A percentile compares a stretch with the other conserved stretches of the same genome.
phyloP scores from a whole-genome alignment of 1,140 invertebrate species.

The Drosophila tristis region DNA sequence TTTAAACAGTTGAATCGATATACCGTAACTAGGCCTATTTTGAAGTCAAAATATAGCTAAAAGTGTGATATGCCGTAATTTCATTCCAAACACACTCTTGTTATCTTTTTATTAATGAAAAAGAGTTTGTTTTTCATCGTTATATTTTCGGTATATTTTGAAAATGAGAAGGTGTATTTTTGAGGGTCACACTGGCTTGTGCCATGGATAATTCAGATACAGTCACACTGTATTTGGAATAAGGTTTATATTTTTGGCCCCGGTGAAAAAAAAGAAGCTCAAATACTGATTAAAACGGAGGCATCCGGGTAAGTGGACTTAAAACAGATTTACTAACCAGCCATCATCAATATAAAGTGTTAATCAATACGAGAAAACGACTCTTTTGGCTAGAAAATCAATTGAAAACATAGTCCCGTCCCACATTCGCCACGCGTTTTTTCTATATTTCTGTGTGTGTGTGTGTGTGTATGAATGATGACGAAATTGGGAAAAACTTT shows the following conservation, averaged over 20 bases:
- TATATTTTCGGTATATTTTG: too few species aligned
- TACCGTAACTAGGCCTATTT: too few species aligned
- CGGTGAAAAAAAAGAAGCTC: slow-evolving; percentile 50
- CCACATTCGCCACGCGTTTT: slow-evolving; percentile 66
- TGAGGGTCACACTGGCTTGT: not conserved
- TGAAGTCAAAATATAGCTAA: too few species aligned
- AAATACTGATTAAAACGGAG: slow-evolving; percentile 76
- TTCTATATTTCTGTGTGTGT: slow-evolving; percentile 34
- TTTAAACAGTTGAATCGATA: too few species aligned
- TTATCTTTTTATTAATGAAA: too few species aligned
- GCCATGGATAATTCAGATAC: slow-evolving; percentile 24
- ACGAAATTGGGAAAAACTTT: slow-evolving; percentile 52
- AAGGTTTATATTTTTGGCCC: slow-evolving; percentile 70
- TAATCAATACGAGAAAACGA: slow-evolving; percentile 49
- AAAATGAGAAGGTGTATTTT: too few species aligned
- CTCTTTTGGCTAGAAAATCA: slow-evolving; percentile 42
- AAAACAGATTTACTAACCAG: slow-evolving; percentile 2
- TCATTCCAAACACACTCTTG: too few species aligned
- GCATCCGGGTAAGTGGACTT: slow-evolving; percentile 73
- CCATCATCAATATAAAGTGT: slow-evolving; percentile 13
- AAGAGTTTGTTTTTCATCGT: too few species aligned
- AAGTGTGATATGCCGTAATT: too few species aligned
- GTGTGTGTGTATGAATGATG: slow-evolving; percentile 39
- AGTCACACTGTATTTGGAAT: slow-evolving; percentile 25
- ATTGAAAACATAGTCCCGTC: not conserved